phyloP scores from a whole-genome alignment of 1,140 invertebrate genomes.

The Nymphalis io region DNA sequence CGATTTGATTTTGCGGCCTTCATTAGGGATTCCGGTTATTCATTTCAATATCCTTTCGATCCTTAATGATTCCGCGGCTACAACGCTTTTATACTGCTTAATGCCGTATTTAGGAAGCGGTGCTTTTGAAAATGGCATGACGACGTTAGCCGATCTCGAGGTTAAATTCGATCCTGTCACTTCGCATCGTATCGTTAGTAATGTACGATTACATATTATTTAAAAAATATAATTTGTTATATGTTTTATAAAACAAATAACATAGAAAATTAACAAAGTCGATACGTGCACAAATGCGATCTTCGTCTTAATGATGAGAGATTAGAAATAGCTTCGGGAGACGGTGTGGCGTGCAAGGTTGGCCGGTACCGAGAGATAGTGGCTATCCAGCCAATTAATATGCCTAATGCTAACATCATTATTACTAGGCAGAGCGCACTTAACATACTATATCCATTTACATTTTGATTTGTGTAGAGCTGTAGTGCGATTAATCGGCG shows the following conservation, averaged over 20 bases:
- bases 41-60: conserved; percentile 72
- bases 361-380: conserved; percentile 64
- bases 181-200: conserved; percentile 48
- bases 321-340: conserved; percentile 42
- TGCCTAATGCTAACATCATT: conserved; percentile 80
- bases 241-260: background rate
- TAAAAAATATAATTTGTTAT: background rate
- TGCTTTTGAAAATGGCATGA: conserved; percentile 62
- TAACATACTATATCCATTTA: conserved; percentile 80
- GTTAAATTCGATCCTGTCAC: conserved; percentile 55
- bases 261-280: conserved; percentile 15
- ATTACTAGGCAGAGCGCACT: conserved; percentile 75
- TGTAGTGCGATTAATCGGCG: conserved; percentile 73
- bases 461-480: conserved; percentile 79
- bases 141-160: conserved; percentile 53
- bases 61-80: conserved; percentile 76
- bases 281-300: conserved; percentile 27
- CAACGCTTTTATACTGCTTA: conserved; percentile 72
- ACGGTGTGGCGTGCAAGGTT: conserved; percentile 58
- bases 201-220: conserved; percentile 57
- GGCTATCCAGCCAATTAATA: conserved; percentile 77
- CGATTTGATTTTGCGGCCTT: conserved; percentile 76
- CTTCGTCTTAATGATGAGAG: conserved; percentile 30
- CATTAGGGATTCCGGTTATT: conserved; percentile 75
- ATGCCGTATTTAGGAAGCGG: conserved; percentile 75